phyloP scores from a whole-genome alignment of 2,888 invertebrate genomes.

The Pheosia gnoma region DNA sequence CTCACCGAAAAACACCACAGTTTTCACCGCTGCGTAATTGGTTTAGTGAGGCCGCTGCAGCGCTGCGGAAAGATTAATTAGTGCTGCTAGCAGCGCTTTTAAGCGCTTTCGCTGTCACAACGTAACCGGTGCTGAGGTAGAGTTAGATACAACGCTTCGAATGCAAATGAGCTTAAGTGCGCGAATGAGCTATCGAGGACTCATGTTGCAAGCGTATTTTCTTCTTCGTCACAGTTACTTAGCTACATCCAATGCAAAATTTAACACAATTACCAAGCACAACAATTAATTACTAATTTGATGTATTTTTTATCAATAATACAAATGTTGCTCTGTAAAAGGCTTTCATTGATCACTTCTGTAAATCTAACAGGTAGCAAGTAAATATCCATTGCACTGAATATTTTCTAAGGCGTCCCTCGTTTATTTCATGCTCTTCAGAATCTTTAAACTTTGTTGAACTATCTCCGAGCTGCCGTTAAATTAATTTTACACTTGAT shows the following conservation, averaged over 20 bases:
- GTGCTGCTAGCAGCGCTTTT: conserved; percentile 70
- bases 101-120: conserved; percentile 50
- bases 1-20: conserved; percentile 75
- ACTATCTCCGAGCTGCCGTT: conserved; percentile 59
- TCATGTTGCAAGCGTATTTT: conserved; percentile 11
- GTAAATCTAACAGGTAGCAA: no score
- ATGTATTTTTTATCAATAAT: no score
- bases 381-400: conserved; percentile 40
- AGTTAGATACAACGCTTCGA: conserved; percentile 24
- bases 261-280: no score
- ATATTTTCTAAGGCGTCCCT: conserved; percentile 40
- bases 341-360: no score
- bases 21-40: conserved; percentile 78
- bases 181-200: neutral
- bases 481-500: conserved; percentile 71
- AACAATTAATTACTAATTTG: no score
- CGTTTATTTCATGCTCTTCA: conserved; percentile 64
- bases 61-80: conserved; percentile 78
- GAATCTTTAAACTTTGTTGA: conserved; percentile 61
- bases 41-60: conserved; percentile 59
- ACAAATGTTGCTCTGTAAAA: no score
- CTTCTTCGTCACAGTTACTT: no score
- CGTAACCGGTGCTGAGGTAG: conserved; percentile 37
- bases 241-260: no score
- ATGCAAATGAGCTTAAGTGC: neutral